Percentiles rank a stretch among this genome's conserved stretches.
Conservation (phyloP, 2,797 vertebrate genomes). For the Enteromius argenteus region DNA sequence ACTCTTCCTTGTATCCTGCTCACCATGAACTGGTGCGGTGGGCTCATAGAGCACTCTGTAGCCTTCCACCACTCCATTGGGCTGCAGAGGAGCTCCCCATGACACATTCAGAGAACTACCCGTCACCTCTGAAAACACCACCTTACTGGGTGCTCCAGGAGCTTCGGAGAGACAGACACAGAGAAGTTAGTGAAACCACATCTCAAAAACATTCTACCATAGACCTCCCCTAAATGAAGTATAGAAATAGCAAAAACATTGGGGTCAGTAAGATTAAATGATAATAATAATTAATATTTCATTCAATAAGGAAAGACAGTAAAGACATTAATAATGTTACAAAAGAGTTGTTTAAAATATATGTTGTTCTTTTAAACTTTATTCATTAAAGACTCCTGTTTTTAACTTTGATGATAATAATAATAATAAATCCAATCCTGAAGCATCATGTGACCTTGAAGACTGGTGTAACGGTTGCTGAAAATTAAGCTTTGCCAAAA, state of each 20-base stretch:
- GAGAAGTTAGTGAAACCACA: conserved; percentile 1
- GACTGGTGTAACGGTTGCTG: background rate
- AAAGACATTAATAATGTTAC: background rate
- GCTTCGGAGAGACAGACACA: conserved; percentile 73
- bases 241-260: background rate
- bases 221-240: background rate
- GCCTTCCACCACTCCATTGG: conserved; percentile 92
- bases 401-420: too few species aligned
- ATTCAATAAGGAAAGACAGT: background rate
- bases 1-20: background rate
- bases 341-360: too few species aligned
- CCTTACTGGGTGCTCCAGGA: conserved; percentile 86
- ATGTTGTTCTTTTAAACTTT: too few species aligned
- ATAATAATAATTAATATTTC: background rate
- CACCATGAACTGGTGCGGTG: conserved; percentile 89
- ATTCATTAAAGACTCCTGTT: background rate
- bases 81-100: conserved; percentile 87
- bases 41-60: conserved; percentile 94
- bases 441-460: background rate
- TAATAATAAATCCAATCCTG: too few species aligned
- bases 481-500: too few species aligned
- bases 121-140: conserved; percentile 92
- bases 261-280: background rate
- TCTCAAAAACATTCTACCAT: background rate
- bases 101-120: conserved; percentile 90